These are phyloP conservation scores for Dorcus parallelipipedus DNA, from an alignment of 2,888 invertebrate genomes.

Conservation along the genomic window DNA sequence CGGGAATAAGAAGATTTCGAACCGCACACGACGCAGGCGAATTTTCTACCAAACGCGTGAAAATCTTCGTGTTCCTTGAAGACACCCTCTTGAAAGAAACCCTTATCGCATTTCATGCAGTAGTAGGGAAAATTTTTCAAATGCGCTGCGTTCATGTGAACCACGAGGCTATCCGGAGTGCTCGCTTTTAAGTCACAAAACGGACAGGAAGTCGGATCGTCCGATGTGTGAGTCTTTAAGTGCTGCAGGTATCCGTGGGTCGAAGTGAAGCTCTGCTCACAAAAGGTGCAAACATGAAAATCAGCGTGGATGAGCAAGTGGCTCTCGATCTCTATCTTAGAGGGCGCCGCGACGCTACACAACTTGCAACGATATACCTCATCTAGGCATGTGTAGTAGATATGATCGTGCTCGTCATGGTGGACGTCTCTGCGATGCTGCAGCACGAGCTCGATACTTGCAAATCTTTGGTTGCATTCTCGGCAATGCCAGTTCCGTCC, in stretches of 20 bases:
- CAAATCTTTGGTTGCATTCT: background rate
- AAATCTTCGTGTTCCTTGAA: constrained; percentile 57
- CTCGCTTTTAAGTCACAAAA: constrained; percentile 37
- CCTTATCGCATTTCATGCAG: constrained; percentile 55
- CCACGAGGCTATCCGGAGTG: constrained; percentile 34
- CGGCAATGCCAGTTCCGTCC: constrained; percentile 19
- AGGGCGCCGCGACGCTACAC: constrained; percentile 1
- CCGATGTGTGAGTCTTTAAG: constrained; percentile 35
- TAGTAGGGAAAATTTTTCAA: constrained; percentile 49
- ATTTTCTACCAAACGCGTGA: constrained; percentile 52
- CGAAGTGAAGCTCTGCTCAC: constrained; percentile 38
- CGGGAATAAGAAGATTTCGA: constrained; percentile 52
- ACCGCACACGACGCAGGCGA: constrained; percentile 53
- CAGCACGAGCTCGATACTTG: constrained; percentile 22
- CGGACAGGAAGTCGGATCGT: constrained; percentile 38
- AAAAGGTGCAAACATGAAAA: constrained; percentile 32
- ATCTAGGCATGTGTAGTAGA: constrained; percentile 26
- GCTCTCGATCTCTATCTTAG: constrained; percentile 3
- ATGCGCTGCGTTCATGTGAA: constrained; percentile 42
- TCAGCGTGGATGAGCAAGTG: constrained; percentile 4
- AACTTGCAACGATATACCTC: constrained; percentile 16
- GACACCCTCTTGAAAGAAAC: constrained; percentile 53
- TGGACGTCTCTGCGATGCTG: constrained; percentile 52
- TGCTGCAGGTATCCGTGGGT: constrained; percentile 41
- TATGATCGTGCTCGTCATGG: constrained; percentile 15